Base-by-base conservation (phyloP, 2,113 vertebrate species). In the Charadrius vociferus region DNA sequence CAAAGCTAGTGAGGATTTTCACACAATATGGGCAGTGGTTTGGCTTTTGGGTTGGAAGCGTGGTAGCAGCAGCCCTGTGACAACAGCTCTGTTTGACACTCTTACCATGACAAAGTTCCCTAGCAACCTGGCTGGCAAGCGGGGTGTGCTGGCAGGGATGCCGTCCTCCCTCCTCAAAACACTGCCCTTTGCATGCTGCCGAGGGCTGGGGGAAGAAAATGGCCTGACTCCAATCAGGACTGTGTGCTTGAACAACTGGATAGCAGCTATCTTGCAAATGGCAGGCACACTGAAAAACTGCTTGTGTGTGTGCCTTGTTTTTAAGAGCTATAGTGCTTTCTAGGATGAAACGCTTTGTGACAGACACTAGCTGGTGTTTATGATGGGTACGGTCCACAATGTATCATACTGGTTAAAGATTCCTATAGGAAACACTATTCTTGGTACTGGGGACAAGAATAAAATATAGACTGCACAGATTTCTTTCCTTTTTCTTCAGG, bases 101-200 rank as follows among this genome's bases (percentile, higher is more conserved):
- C 43, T 12, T 71, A 56, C 65, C 21, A 0, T 52, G 88, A 23
- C 36, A 17, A 34, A 68, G 32, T 16, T n/a, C 32, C 81, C 36
- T 39, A 49, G 84, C 84, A 96, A 27, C 63, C 4, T 4, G 4
- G 58, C 81, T 74, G 62, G 66, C 56, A 65, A 67, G 63, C 1
- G 1, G 34, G 55, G 20, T 14, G 43, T 2, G 23, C 73, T n/a
- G 7, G 12, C 41, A 4, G 66, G 68, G 50, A 36, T 52, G 74
- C 58, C 67, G 47, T 34, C 11, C 19, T 84, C 13, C 45, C 1
- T 4, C 84, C 53, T 72, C 4, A 2, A 27, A 85, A 72, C 1
- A 1, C 58, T 39, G 68, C 39, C 70, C 45, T 66, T 24, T 0
- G 3, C 8, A 0, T 2, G 1, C 49, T 12, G 29, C 55, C 0